Evolutionary conservation across 2,888 invertebrate genomes (phyloP), one percentile per base, ranked within the genome.

Genomic region (Drosophila longiperda): DNA sequence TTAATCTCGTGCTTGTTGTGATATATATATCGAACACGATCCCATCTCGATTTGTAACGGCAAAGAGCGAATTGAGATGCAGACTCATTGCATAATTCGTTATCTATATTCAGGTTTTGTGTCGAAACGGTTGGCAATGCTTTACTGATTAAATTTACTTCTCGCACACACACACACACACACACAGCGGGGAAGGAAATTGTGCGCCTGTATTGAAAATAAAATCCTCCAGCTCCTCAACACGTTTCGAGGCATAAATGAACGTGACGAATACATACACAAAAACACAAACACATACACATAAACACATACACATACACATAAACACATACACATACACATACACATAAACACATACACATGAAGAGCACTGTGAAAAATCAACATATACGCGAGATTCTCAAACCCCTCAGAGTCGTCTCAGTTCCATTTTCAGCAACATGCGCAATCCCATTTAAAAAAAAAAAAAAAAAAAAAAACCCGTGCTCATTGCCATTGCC

Each of bases 101-200:
- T 92, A 92, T 91, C 92, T 91, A 91, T 90, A 91, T 92, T 91
- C 92, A 91, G 91, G 83, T 91, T 91, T 87, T 81, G 84, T 87
- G 82, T 82, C 76, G 88, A 82, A 83, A 82, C 60, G 75, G 63
- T 69, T 81, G 66, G 78, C 83, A 90, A 88, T 90, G 89, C 87
- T 83, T 83, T 87, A 87, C 91, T 91, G 91, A 91, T 92, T 90
- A 91, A 88, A 91, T 91, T 89, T 85, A 36, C 71, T 48, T 42
- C 71, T 57, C 67, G 9, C 67, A 64, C 65, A 60, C 57, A 57
- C 20, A 40, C 48, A 48, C 29, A 38, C 34, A 67, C 33, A 26
- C 38, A 54, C 23, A 11, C 45, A 34, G 20, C 20, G 53, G 38
- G 33, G 42, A 58, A 64, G 54, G 55, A 71, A 63, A 71, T 67